A percentile compares a stretch with the other conserved stretches of the same genome.
Evolutionary conservation across 2,113 vertebrate genomes (phyloP).

Genomic region (Macroglossus sobrinus): DNA sequence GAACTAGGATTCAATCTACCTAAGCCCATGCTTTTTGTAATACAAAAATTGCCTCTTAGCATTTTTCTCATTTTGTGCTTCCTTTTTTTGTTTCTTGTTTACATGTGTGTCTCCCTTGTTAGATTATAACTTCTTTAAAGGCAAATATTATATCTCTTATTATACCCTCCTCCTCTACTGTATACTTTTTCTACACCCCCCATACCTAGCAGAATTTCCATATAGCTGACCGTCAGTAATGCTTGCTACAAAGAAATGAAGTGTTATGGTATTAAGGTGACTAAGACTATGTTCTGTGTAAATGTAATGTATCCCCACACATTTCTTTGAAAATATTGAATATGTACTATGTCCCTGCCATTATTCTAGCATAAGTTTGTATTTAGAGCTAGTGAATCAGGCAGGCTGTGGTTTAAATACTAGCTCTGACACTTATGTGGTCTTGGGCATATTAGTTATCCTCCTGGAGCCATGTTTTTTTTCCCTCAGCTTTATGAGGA

Average conservation of each 20-base stretch:
- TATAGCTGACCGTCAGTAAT: neutral
- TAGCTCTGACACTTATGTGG: neutral
- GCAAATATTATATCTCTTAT: neutral
- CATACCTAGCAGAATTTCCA: neutral
- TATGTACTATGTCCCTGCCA: neutral
- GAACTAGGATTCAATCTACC: neutral
- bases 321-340: slow-evolving; percentile 29
- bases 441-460: neutral
- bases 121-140: neutral
- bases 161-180: neutral
- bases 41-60: neutral
- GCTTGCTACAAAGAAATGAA: neutral
- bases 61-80: neutral
- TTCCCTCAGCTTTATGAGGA: neutral
- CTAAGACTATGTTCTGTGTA: neutral
- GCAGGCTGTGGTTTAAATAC: neutral
- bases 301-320: neutral
- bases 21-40: neutral
- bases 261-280: neutral
- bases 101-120: neutral
- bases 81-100: neutral
- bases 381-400: neutral
- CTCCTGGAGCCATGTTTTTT: neutral
- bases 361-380: neutral
- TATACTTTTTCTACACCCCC: neutral